Evolutionary conservation across 2,113 vertebrate species (phyloP), one percentile per base, ranked within the genome.

Genomic region (Semicossyphus pulcher): DNA sequence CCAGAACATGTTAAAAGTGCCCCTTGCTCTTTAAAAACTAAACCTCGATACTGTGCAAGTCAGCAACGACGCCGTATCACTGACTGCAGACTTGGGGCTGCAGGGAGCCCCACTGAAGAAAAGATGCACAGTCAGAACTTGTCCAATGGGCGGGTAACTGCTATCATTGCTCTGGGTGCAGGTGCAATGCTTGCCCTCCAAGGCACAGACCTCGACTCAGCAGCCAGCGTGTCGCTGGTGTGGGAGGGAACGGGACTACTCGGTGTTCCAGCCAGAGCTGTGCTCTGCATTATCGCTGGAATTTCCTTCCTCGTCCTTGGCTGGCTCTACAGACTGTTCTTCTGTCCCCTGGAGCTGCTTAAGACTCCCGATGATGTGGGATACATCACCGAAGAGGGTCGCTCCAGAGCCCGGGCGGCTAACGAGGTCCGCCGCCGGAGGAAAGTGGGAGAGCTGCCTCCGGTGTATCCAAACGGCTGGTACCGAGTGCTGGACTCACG

Each of bases 381-480:
- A 1, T 95, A 94, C 88, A 47, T 94, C 25, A 72, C 84, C 2
- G 88, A 85, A 39, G 74, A 89, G 10, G 94, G 93, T 14, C 84
- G 90, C 62, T 93, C 86, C 61, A 92, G 72, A 41, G 91, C 92
- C 1, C 89, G 87, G 53, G 86, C 88, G 0, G 94, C 94, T 1
- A 93, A 93, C 81, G 88, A 94, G 9, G 88, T 90, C n/a, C 89
- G 94, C 10, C 82, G 92, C 57, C 76, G 94, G 78, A 92, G 94
- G 54, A 93, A 91, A 29, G 78, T 81, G 9, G 94, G 94, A 0
- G 92, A 92, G 1, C 77, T 94, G 32, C 95, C 94, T 0, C 95
- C 95, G 0, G 80, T 94, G 1, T 97, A 92, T 39, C 96, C 95
- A 3, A 95, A 95, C 70, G 95, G 95, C 80, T 96, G 95, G 95